Evolutionary conservation across 1,140 invertebrate genomes (phyloP), one percentile per base, ranked within the genome.

Genomic region (Sitophilus oryzae): DNA sequence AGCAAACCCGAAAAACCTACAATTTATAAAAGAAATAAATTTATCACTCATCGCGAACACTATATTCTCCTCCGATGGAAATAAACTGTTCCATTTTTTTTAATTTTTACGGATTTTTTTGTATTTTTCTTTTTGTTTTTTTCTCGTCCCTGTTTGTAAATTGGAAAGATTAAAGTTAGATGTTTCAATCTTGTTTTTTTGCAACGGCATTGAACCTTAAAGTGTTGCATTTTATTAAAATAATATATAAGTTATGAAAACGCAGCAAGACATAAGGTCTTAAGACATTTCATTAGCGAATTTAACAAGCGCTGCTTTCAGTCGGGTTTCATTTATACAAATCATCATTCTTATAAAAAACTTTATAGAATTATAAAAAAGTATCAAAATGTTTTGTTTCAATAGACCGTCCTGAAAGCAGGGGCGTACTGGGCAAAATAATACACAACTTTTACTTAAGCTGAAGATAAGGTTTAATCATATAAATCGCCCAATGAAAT

Each of bases 251-350:
- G 65, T 70, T 68, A 67, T 61, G 60, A 67, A 64, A 67, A 67
- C 56, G 66, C 66, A 70, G 68, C 65, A 60, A 70, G 68, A 70
- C 69, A 67, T 66, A 69, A 66, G 67, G 63, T 70, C 64, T 64
- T 64, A 70, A 70, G 70, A 68, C 68, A 68, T 67, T 71, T 70
- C 68, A 69, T 63, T 56, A 58, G 59, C 64, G 59, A 53, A 43
- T 25, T 25, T 38, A 58, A 52, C 40, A 49, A 49, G 54, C 52
- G 52, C 58, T 50, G 48, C 58, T 63, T 60, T 63, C 58, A 60
- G 57, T 62, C 52, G 35, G 53, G 53, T 58, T 56, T 18, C 16
- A 51, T 42, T 59, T 64, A 45, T 64, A 64, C 59, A 61, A 62
- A 61, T 52, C 49, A 64, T 55, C 47, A 61, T 55, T 61, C 56